Base-by-base conservation (phyloP, 1,140 invertebrate genomes). In the Tetramorium parvispinum region DNA sequence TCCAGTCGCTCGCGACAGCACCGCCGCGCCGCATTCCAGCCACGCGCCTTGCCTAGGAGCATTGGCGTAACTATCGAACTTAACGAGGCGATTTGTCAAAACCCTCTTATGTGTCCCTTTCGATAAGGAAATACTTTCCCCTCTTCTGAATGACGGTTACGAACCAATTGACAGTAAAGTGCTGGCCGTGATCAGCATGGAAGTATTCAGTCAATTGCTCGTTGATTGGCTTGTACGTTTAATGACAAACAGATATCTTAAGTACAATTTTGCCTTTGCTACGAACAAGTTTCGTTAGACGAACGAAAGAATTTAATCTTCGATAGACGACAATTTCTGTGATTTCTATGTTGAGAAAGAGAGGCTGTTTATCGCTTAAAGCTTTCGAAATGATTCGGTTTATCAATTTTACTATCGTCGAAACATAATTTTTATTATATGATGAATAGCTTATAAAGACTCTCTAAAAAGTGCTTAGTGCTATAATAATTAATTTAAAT, bases 41-140 rank as follows among this genome's bases (percentile, higher is more conserved):
- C 94, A 95, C 94, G 94, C 93, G 94, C 94, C 94, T 94, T 91
- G 91, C 88, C 91, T 91, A 92, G 90, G 89, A 91, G 89, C 92
- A 91, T 88, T 92, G 89, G 89, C 93, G 93, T 94, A 94, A 91
- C 85, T 90, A 90, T 83, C 88, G 77, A 32, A 21, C 61, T 32
- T 86, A 88, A 88, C 82, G 73, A 88, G 88, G 16, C 63, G 86
- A 91, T 90, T 88, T 90, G 88, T 91, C 88, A 88, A 71, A 43
- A 65, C n/a, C 57, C n/a, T 49, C 24, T 68, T 49, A 21, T 1
- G 11, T 37, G 57, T 32, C 16, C 27, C 57, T 59, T 53, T 27
- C 78, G 88, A 87, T 77, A 87, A 87, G 37, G 87, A 75, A n/a
- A 85, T 57, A 59, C 40, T 82, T 37, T 75, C 6, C 57, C 65